Percentiles rank a stretch among this genome's conserved stretches.
These are phyloP conservation scores for Ellobium chinense DNA, from an alignment of 2,888 invertebrate genomes.

Conservation along the genomic window DNA sequence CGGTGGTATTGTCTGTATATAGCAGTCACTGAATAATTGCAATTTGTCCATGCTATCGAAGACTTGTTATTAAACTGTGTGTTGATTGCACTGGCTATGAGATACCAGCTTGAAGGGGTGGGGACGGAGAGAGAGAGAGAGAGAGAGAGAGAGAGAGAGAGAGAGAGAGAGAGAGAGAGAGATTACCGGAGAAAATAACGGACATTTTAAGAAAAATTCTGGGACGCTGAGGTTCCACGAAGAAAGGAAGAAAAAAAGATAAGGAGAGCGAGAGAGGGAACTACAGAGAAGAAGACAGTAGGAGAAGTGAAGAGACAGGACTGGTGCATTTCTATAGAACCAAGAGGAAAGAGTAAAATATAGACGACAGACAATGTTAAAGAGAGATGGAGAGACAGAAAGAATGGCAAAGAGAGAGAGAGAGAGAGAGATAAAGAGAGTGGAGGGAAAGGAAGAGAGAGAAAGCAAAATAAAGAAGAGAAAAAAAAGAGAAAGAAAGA, in stretches of 20 bases:
- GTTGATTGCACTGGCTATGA: too few species aligned
- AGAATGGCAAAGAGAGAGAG: background rate
- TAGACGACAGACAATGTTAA: background rate
- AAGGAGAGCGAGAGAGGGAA: background rate
- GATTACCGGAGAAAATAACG: background rate
- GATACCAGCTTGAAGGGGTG: too few species aligned
- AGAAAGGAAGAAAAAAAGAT: background rate
- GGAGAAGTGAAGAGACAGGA: background rate
- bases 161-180: conserved; percentile 15
- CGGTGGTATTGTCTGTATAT: too few species aligned
- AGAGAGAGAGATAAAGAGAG: background rate
- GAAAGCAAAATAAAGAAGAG: background rate
- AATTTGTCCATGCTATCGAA: too few species aligned
- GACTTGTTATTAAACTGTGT: too few species aligned
- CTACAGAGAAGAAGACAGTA: conserved; percentile 2
- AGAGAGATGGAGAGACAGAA: background rate
- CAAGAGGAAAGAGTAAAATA: background rate
- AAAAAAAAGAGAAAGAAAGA: background rate
- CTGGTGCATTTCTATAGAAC: too few species aligned
- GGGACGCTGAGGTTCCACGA: too few species aligned
- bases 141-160: conserved; percentile 27
- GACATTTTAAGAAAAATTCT: too few species aligned
- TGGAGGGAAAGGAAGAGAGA: conserved; percentile 10
- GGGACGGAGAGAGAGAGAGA: conserved; percentile 7
- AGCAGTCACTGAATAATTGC: too few species aligned